Evolutionary conservation across 2,888 invertebrate species (phyloP).

Genomic region (Germaria angustata): DNA sequence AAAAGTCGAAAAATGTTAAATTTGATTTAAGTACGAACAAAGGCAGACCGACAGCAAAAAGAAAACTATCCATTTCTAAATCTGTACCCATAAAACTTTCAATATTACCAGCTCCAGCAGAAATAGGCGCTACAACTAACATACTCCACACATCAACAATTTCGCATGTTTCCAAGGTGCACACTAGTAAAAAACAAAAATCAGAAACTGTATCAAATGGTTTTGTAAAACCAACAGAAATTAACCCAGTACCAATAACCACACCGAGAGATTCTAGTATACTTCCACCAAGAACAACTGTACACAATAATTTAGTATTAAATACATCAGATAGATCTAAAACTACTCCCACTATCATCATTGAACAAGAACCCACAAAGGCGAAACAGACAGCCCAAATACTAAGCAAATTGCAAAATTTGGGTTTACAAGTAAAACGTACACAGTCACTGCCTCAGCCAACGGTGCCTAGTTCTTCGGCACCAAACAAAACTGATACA

Average conservation of each 20-base stretch:
- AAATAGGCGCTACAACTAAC: neutral
- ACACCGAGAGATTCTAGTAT: neutral
- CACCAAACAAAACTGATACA: slow-evolving; percentile 41
- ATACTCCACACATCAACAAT: neutral
- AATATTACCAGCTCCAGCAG: neutral
- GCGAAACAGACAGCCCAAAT: slow-evolving; percentile 69
- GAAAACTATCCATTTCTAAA: slow-evolving; percentile 33
- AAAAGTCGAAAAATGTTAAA: slow-evolving; percentile 47
- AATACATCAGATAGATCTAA: neutral
- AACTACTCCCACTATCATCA: slow-evolving; percentile 5
- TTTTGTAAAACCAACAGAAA: slow-evolving; percentile 1
- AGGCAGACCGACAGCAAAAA: slow-evolving; percentile 15
- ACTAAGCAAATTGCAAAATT: slow-evolving; percentile 74
- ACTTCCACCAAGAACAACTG: neutral
- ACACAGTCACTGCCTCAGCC: slow-evolving; percentile 34
- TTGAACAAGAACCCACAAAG: slow-evolving; percentile 34
- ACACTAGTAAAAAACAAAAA: slow-evolving; percentile 33
- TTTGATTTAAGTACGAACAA: slow-evolving; percentile 22
- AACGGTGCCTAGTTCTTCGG: slow-evolving; percentile 49
- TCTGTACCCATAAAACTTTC: slow-evolving; percentile 12
- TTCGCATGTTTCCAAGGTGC: neutral
- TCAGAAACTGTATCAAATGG: slow-evolving; percentile 15
- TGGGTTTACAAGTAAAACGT: slow-evolving; percentile 74
- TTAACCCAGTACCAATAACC: neutral
- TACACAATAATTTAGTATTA: neutral